Conservation (phyloP, 2,888 invertebrate genomes). For the Bombylius major region DNA sequence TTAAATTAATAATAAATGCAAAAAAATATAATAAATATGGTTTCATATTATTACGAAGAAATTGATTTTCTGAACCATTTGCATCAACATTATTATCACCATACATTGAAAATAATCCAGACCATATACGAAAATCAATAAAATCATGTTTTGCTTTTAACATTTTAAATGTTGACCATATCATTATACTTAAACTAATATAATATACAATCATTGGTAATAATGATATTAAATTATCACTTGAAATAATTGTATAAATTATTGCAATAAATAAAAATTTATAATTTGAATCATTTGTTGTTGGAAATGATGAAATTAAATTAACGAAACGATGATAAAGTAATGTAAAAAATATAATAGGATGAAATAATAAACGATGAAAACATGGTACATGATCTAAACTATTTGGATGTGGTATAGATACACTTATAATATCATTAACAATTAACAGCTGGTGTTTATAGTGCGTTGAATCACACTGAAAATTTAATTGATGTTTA, state of each 20-base stretch:
- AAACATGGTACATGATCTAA: slow-evolving; percentile 60
- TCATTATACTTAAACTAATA: slow-evolving; percentile 59
- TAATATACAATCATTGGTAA: slow-evolving; percentile 66
- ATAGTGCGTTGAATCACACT: too few species aligned
- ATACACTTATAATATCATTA: slow-evolving; percentile 54
- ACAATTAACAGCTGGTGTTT: slow-evolving; percentile 64
- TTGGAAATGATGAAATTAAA: slow-evolving; percentile 45
- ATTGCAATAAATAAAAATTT: slow-evolving; percentile 45
- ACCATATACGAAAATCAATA: slow-evolving; percentile 70
- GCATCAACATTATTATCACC: slow-evolving; percentile 67
- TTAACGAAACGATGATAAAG: slow-evolving; percentile 55
- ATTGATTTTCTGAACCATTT: slow-evolving; percentile 63
- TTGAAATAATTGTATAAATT: slow-evolving; percentile 55
- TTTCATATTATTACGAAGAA: slow-evolving; percentile 66
- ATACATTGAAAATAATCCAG: slow-evolving; percentile 67
- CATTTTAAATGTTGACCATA: slow-evolving; percentile 74
- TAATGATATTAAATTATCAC: slow-evolving; percentile 54
- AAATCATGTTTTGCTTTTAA: slow-evolving; percentile 64
- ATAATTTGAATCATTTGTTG: slow-evolving; percentile 40
- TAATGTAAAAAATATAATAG: slow-evolving; percentile 54
- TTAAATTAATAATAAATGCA: slow-evolving; percentile 59
- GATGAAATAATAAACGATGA: slow-evolving; percentile 61
- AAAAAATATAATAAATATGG: slow-evolving; percentile 72
- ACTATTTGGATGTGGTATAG: slow-evolving; percentile 52
- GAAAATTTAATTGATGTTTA: too few species aligned